Conservation (phyloP, 2,888 invertebrate genomes). For the Drosophila meridiana region DNA sequence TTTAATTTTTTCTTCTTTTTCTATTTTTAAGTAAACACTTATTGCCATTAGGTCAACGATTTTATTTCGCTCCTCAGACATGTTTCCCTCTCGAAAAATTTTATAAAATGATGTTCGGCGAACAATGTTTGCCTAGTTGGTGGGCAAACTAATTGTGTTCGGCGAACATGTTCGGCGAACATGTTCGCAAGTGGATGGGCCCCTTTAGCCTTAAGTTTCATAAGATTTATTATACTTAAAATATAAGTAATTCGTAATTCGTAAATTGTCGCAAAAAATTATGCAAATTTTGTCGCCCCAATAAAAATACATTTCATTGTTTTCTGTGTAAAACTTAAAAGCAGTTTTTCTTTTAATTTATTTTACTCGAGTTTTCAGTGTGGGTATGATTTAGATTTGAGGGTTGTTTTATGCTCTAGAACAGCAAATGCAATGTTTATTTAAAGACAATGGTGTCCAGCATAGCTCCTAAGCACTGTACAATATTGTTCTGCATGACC, state of each 20-base stretch:
- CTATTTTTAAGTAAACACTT: too few species aligned
- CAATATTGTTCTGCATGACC: constrained; percentile 98
- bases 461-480: constrained; percentile 98
- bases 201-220: constrained; percentile 55
- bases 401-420: constrained; percentile 33
- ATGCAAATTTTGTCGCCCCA: constrained; percentile 32
- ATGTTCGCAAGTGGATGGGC: too few species aligned
- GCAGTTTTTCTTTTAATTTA: constrained; percentile 56
- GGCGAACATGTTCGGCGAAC: too few species aligned
- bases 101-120: too few species aligned
- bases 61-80: too few species aligned
- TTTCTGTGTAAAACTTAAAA: constrained; percentile 61
- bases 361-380: constrained; percentile 29
- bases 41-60: too few species aligned
- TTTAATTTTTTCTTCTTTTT: too few species aligned
- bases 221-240: constrained; percentile 47
- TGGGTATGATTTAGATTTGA: constrained; percentile 22
- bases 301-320: constrained; percentile 28
- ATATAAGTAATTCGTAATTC: constrained; percentile 26
- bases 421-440: constrained; percentile 86
- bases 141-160: too few species aligned
- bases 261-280: constrained; percentile 5
- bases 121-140: too few species aligned
- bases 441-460: constrained; percentile 96
- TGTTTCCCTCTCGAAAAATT: too few species aligned